Evolutionary conservation across 2,888 invertebrate species (phyloP).

Genomic region (Pyrochroa serraticornis): DNA sequence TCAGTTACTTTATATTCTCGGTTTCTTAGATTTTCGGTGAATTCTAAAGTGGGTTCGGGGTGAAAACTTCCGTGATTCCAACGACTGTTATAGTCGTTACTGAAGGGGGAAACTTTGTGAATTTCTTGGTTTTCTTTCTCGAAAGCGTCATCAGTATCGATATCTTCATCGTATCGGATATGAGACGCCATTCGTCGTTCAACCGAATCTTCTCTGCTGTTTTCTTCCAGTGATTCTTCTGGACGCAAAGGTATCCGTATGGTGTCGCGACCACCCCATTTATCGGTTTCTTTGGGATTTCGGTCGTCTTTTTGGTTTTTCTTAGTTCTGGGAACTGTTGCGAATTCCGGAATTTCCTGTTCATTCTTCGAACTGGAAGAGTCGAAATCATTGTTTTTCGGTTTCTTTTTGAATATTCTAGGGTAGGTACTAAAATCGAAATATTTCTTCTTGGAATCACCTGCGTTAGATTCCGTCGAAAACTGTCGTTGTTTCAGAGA

Average conservation of each 20-base stretch:
- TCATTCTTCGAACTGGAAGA: slow-evolving; percentile 24
- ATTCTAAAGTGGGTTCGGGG: slow-evolving; percentile 29
- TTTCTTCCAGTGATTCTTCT: slow-evolving; percentile 49
- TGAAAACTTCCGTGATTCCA: slow-evolving; percentile 57
- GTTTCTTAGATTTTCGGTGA: slow-evolving; percentile 23
- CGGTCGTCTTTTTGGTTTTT: slow-evolving; percentile 33
- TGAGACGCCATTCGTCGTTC: slow-evolving; percentile 43
- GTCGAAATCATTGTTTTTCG: slow-evolving; percentile 26
- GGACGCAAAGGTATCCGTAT: slow-evolving; percentile 53
- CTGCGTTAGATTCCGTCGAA: slow-evolving; percentile 61
- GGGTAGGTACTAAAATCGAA: slow-evolving; percentile 83
- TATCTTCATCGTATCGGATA: slow-evolving; percentile 54
- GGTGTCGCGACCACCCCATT: slow-evolving; percentile 40
- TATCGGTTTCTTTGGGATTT: slow-evolving; percentile 26
- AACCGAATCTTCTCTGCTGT: slow-evolving; percentile 34
- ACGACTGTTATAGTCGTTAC: slow-evolving; percentile 51
- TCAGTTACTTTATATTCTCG: slow-evolving; percentile 42
- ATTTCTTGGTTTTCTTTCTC: slow-evolving; percentile 63
- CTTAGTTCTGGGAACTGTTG: slow-evolving; percentile 67
- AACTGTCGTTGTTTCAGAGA: slow-evolving; percentile 53
- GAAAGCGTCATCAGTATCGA: slow-evolving; percentile 60
- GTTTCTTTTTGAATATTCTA: slow-evolving; percentile 63
- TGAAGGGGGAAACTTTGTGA: slow-evolving; percentile 52
- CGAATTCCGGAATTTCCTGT: slow-evolving; percentile 67
- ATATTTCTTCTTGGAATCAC: slow-evolving; percentile 64